Base-by-base conservation (phyloP, 2,113 vertebrate species). In the Hoplias malabaricus region DNA sequence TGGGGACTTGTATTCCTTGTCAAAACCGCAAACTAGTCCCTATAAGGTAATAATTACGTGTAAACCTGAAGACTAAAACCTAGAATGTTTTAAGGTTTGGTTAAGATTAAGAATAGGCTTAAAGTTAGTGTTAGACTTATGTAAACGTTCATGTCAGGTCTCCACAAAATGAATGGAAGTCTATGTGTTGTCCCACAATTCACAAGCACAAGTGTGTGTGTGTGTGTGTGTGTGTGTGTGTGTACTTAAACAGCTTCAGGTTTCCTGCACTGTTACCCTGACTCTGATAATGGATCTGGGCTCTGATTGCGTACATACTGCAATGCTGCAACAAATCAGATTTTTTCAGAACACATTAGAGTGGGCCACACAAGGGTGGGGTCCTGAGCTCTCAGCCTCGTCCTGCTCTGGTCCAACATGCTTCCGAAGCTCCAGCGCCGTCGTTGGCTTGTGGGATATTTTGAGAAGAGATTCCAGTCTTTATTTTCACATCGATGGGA, bases 391-490 rank as follows among this genome's bases (percentile, higher is more conserved):
- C 21, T 1, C 14, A 61, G 27, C 31, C 27, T 19, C 31, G 14
- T 62, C 36, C 33, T n/a, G n/a, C n/a, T n/a, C n/a, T n/a, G n/a
- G n/a, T n/a, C n/a, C n/a, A n/a, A 2, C 29, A 27, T 27, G 14
- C n/a, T 46, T 38, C 16, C 36, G 38, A 53, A 36, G 29, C 42
- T 31, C 33, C 50, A 74, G 5, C 57, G 33, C 29, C 63, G 59
- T 50, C 42, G 54, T 43, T 75, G 57, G 57, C 63, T 46, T 23
- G 29, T 36, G 5, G 43, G 57, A 70, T 69, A 34, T 36, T 70
- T 68, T 69, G 46, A 73, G 25, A 75, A 82, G 62, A 71, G 70
- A 80, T 68, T 62, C 42, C 40, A 38, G 13, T 73, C 77, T 62
- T 77, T 75, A 75, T 70, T 79, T 72, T 40, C 34, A 34, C 59